Percentiles rank a stretch among this genome's conserved stretches.
phyloP scores from a whole-genome alignment of 2,113 vertebrate genomes.

The Phainopepla nitens region DNA sequence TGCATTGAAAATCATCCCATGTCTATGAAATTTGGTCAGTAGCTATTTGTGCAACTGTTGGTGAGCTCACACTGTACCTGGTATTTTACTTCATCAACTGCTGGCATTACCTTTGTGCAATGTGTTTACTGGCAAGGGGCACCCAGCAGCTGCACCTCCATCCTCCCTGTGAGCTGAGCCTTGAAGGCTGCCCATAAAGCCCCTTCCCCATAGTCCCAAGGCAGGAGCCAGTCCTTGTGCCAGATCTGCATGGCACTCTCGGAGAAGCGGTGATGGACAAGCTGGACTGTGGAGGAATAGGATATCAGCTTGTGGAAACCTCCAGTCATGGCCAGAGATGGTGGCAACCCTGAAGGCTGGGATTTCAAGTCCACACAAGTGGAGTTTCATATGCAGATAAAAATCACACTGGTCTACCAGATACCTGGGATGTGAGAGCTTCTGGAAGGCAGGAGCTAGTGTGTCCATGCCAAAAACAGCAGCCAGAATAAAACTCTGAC shows the following conservation, averaged over 20 bases:
- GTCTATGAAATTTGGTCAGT: background rate
- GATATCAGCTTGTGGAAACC: background rate
- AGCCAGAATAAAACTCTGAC: background rate
- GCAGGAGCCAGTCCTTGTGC: background rate
- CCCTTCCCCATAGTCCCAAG: background rate
- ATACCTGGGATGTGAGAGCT: background rate
- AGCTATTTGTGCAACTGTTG: background rate
- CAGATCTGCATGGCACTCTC: background rate
- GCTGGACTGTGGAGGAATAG: background rate
- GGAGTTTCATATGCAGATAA: background rate
- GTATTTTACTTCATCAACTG: background rate
- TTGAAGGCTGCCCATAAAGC: background rate
- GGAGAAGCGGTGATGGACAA: background rate
- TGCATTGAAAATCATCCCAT: background rate
- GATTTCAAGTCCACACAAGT: background rate
- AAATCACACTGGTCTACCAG: background rate
- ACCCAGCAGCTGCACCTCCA: background rate
- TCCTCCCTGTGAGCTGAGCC: background rate
- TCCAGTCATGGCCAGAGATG: background rate
- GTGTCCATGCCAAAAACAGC: accelerated
- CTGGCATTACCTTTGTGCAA: background rate
- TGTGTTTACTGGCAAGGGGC: background rate
- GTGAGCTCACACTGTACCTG: background rate
- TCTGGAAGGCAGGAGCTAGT: background rate
- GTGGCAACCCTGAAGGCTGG: background rate